These are phyloP conservation scores for Zenarchopterus dispar DNA, from an alignment of 2,797 vertebrate species.

Conservation along the genomic window DNA sequence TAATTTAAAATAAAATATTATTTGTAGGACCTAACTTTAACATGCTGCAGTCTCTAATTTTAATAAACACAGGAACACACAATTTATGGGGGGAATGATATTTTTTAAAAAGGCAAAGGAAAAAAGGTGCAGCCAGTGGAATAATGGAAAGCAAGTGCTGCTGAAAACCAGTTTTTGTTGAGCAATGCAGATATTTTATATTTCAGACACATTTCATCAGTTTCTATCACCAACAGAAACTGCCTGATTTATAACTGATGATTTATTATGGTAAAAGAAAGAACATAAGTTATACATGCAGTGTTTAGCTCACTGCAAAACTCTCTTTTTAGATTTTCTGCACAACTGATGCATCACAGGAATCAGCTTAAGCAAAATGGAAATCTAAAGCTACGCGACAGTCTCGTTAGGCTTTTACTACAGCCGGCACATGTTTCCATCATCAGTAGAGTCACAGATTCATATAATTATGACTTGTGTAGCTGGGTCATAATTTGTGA, in stretches of 20 bases:
- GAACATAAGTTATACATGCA: constrained; percentile 4
- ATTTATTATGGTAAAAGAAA: constrained; percentile 9
- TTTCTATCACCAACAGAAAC: constrained; percentile 23
- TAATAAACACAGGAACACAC: too few relatives aligned
- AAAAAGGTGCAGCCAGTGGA: background rate
- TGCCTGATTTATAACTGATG: constrained; percentile 21
- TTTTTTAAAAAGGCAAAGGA: background rate
- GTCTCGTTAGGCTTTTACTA: constrained; percentile 38
- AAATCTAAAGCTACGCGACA: constrained; percentile 20
- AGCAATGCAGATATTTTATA: background rate
- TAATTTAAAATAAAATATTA: too few relatives aligned
- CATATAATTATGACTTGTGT: constrained; percentile 36
- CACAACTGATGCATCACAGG: constrained; percentile 24
- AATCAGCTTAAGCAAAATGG: too few relatives aligned
- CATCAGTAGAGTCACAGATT: constrained; percentile 32
- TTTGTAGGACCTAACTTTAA: too few relatives aligned
- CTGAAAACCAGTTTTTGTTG: background rate
- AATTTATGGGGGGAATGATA: background rate
- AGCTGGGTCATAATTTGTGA: constrained; percentile 23
- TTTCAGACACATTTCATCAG: constrained; percentile 3
- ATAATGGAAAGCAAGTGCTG: constrained; percentile 44
- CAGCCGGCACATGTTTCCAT: constrained; percentile 24
- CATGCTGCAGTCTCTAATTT: too few relatives aligned
- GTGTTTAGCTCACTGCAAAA: constrained; percentile 14
- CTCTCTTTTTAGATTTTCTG: constrained; percentile 25